These are phyloP conservation scores for Platysteira castanea DNA, from an alignment of 2,113 vertebrate genomes.

Conservation along the genomic window DNA sequence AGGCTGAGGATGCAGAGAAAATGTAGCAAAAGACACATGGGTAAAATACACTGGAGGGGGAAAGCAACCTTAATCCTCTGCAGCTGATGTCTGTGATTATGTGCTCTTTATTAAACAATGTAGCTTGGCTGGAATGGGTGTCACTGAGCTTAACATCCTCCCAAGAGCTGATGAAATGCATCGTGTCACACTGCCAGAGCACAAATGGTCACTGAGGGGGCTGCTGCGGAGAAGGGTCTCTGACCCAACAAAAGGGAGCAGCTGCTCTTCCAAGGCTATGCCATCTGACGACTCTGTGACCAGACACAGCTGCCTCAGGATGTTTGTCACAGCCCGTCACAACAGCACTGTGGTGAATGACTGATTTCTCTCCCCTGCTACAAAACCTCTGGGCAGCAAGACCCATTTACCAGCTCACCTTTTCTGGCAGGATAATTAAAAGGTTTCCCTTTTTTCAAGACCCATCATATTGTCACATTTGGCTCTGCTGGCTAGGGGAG, in stretches of 20 bases:
- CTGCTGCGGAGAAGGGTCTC: neutral
- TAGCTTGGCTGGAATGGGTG: neutral
- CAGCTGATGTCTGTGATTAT: neutral
- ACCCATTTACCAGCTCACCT: neutral
- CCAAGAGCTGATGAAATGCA: neutral
- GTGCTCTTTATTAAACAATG: neutral
- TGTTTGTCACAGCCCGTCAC: neutral
- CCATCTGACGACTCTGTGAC: neutral
- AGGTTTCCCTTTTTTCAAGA: neutral
- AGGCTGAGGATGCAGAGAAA: neutral
- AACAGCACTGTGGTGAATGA: neutral
- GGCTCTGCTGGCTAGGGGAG: neutral
- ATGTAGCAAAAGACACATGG: neutral
- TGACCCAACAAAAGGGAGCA: neutral
- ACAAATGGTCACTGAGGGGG: neutral
- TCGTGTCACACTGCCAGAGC: neutral
- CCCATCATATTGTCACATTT: neutral
- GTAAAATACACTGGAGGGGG: neutral
- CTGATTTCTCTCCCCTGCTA: neutral
- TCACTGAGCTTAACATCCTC: neutral
- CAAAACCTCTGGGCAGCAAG: neutral
- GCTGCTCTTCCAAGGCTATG: neutral
- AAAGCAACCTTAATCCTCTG: neutral
- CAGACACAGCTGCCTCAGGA: neutral
- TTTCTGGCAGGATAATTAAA: neutral